phyloP scores from a whole-genome alignment of 2,888 invertebrate genomes.

The Nomada hirtipes region DNA sequence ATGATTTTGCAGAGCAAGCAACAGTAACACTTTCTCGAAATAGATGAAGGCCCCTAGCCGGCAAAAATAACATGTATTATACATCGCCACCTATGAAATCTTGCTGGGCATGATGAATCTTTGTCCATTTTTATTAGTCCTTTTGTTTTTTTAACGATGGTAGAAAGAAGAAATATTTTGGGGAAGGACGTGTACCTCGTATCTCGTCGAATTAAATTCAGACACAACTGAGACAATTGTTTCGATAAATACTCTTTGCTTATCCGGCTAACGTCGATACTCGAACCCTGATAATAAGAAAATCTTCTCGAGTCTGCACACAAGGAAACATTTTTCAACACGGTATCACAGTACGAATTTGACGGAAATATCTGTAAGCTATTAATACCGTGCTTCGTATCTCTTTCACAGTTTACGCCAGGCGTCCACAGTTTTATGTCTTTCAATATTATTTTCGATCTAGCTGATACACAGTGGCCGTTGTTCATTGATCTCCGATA shows the following conservation, averaged over 20 bases:
- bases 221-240: slow-evolving; percentile 55
- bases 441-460: slow-evolving; percentile 11
- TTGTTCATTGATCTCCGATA: not conserved
- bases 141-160: not conserved
- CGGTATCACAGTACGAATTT: too few species aligned
- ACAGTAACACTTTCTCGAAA: slow-evolving; percentile 76
- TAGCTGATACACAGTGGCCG: not conserved
- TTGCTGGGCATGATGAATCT: slow-evolving; percentile 17
- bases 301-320: slow-evolving; percentile 9
- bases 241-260: slow-evolving; percentile 56
- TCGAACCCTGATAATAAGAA: slow-evolving; percentile 50
- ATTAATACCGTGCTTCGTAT: not conserved
- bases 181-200: not conserved
- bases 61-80: slow-evolving; percentile 79
- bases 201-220: slow-evolving; percentile 62
- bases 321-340: too few species aligned
- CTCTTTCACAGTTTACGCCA: not conserved
- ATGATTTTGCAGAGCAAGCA: slow-evolving; percentile 74
- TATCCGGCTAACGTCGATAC: slow-evolving; percentile 41
- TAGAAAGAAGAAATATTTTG: slow-evolving; percentile 1
- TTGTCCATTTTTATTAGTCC: slow-evolving; percentile 1
- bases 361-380: too few species aligned
- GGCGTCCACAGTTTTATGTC: too few species aligned
- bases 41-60: slow-evolving; percentile 82
- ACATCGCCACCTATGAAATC: slow-evolving; percentile 52